Evolutionary conservation across 2,797 vertebrate genomes (phyloP).

Genomic region (Eleutherodactylus coqui): DNA sequence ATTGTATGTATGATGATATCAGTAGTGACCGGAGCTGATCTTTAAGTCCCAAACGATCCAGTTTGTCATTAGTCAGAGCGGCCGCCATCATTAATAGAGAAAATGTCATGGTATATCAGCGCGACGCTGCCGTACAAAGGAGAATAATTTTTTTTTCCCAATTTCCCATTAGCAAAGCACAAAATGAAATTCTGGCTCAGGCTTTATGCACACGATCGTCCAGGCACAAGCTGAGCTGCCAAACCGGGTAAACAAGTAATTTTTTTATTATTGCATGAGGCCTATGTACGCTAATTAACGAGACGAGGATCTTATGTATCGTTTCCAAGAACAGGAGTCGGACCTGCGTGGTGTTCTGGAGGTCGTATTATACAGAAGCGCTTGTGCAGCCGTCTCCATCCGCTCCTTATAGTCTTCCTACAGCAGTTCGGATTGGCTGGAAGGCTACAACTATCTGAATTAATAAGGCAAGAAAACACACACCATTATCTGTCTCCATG

Average conservation of each 20-base stretch:
- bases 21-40: not conserved
- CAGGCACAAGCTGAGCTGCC: constrained; percentile 33
- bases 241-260: not conserved
- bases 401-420: not conserved
- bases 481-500: constrained; percentile 42
- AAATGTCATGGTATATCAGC: constrained; percentile 4
- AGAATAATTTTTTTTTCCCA: not conserved
- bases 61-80: not conserved
- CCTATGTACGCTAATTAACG: not conserved
- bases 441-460: constrained; percentile 26
- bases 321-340: not conserved
- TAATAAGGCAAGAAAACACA: constrained; percentile 38
- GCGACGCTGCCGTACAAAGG: not conserved
- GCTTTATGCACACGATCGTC: not conserved
- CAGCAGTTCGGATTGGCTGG: not conserved
- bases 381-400: not conserved
- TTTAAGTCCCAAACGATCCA: not conserved
- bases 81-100: not conserved
- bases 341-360: not conserved
- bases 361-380: not conserved
- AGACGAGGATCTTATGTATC: not conserved
- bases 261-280: not conserved
- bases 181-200: not conserved
- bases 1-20: not conserved
- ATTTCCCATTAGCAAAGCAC: not conserved